phyloP scores from a whole-genome alignment of 2,113 vertebrate genomes.

The Atractosteus spatula region DNA sequence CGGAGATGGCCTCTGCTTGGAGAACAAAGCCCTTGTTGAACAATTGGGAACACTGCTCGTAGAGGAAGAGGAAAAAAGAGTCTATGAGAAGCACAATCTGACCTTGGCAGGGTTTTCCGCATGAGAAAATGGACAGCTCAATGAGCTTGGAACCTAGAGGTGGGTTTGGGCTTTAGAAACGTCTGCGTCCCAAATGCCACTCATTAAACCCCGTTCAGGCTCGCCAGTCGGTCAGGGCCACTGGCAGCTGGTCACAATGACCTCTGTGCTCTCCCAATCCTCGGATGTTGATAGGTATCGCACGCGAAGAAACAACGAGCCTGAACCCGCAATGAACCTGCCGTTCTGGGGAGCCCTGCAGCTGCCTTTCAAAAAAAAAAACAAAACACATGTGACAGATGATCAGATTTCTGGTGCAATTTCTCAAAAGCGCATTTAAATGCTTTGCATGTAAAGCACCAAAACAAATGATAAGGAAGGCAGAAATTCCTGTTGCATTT shows the following conservation, averaged over 20 bases:
- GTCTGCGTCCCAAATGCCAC: background rate
- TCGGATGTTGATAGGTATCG: slow-evolving; percentile 13
- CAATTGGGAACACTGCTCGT: slow-evolving; percentile 21
- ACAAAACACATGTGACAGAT: too few relatives aligned
- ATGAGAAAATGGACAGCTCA: slow-evolving; percentile 14
- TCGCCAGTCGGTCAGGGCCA: background rate
- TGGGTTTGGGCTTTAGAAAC: background rate
- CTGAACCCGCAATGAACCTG: too few relatives aligned
- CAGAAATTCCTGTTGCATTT: too few relatives aligned
- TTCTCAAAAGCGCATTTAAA: too few relatives aligned
- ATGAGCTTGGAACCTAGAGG: slow-evolving; percentile 1
- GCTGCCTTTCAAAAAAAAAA: too few relatives aligned
- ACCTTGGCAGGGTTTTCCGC: slow-evolving; percentile 38
- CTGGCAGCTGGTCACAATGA: background rate
- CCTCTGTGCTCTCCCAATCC: background rate
- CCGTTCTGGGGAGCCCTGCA: too few relatives aligned
- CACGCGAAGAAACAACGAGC: background rate
- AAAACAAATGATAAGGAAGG: too few relatives aligned
- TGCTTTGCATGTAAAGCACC: too few relatives aligned
- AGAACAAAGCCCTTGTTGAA: slow-evolving; percentile 37
- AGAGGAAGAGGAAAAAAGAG: slow-evolving; percentile 37
- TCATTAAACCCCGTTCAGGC: background rate
- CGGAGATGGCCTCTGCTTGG: slow-evolving; percentile 24
- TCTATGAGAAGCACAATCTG: slow-evolving; percentile 34
- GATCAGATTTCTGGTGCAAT: too few relatives aligned